Conservation (phyloP, 2,797 vertebrate genomes). For the Sebastes elongatus region DNA sequence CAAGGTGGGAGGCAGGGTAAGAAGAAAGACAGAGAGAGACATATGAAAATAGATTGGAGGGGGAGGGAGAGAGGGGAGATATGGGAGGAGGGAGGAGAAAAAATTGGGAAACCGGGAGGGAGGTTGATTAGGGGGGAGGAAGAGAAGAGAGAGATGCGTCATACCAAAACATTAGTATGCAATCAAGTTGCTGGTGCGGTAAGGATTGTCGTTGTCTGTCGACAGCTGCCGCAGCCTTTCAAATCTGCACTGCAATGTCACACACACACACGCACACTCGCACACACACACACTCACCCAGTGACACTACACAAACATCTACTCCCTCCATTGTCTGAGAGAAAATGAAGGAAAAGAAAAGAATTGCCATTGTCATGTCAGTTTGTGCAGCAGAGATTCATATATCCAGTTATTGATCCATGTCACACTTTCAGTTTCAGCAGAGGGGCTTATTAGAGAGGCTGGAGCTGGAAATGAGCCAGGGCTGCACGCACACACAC, state of each 20-base stretch:
- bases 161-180: slow-evolving; percentile 70
- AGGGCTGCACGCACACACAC: not conserved
- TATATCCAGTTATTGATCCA: slow-evolving; percentile 57
- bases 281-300: slow-evolving; percentile 12
- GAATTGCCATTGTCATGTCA: slow-evolving; percentile 35
- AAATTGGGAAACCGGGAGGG: slow-evolving; percentile 17
- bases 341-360: slow-evolving; percentile 27
- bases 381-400: slow-evolving; percentile 38
- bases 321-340: slow-evolving; percentile 47
- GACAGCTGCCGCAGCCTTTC: slow-evolving; percentile 58
- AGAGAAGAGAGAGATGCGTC: slow-evolving; percentile 43
- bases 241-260: slow-evolving; percentile 44
- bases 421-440: slow-evolving; percentile 34
- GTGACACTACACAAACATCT: not conserved
- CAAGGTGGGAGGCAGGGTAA: slow-evolving; percentile 33
- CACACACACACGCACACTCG: slow-evolving; percentile 22
- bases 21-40: slow-evolving; percentile 30
- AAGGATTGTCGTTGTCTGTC: slow-evolving; percentile 31
- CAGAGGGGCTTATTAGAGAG: slow-evolving; percentile 52
- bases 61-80: not conserved
- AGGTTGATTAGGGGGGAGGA: slow-evolving; percentile 25
- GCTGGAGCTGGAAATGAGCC: slow-evolving; percentile 37
- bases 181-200: slow-evolving; percentile 67
- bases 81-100: not conserved
- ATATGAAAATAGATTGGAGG: slow-evolving; percentile 50